These are phyloP conservation scores for Holothuria leucospilota DNA, from an alignment of 53 echinoderm and acorn worm species.

Conservation along the genomic window DNA sequence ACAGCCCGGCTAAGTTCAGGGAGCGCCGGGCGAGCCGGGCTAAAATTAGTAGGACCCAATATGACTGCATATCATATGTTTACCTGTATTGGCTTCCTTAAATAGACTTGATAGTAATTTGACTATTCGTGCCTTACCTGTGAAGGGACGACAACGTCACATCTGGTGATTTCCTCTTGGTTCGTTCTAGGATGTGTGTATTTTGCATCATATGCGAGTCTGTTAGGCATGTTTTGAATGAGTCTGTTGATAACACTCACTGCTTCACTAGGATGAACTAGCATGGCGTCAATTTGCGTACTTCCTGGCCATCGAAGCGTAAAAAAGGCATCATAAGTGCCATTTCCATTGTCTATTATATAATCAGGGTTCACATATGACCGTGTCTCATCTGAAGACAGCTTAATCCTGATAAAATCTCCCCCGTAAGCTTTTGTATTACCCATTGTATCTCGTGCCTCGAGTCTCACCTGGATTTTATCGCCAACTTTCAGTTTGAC, in stretches of 20 bases:
- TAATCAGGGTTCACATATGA: constrained; percentile 4
- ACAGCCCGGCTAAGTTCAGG: too few species aligned
- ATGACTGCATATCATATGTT: too few species aligned
- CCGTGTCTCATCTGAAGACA: background rate
- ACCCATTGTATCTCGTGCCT: background rate
- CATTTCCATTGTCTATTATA: background rate
- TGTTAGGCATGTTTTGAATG: background rate
- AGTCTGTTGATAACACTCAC: background rate
- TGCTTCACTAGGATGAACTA: constrained; percentile 16
- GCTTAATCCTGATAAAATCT: background rate
- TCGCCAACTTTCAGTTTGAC: background rate
- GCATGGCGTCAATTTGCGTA: background rate
- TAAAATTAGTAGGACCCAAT: too few species aligned
- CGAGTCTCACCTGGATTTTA: background rate
- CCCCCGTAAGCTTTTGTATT: background rate
- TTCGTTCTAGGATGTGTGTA: background rate
- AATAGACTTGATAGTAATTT: too few species aligned
- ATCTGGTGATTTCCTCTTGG: background rate
- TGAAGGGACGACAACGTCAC: background rate
- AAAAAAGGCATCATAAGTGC: constrained; percentile 7
- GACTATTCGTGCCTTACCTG: too few species aligned
- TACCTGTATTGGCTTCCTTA: too few species aligned
- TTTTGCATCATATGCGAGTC: background rate
- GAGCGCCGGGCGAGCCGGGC: too few species aligned
- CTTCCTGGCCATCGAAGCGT: constrained; percentile 10